Percentiles rank a stretch among this genome's conserved stretches.
phyloP scores from a whole-genome alignment of 2,113 vertebrate species.

The Murina feae region DNA sequence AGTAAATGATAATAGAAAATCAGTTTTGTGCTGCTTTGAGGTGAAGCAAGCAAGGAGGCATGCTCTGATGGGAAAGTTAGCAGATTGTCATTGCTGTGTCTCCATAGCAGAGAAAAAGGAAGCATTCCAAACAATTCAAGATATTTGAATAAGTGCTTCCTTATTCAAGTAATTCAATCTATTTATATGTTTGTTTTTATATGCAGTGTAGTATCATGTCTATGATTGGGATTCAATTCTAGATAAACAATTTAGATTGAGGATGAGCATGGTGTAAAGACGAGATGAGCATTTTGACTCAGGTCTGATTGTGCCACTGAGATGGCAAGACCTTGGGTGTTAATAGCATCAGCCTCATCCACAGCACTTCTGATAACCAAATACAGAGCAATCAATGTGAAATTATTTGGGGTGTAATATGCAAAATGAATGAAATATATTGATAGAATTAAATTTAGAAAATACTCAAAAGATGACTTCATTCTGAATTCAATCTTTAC shows the following conservation, averaged over 20 bases:
- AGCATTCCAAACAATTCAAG: background rate
- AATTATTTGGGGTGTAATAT: background rate
- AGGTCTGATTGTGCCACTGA: background rate
- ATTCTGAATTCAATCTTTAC: background rate
- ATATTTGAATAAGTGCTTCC: background rate
- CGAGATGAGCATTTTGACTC: background rate
- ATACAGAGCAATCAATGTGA: background rate
- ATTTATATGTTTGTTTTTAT: background rate
- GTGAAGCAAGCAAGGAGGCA: slow-evolving; percentile 38
- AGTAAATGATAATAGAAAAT: slow-evolving; percentile 51
- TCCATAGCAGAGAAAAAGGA: background rate
- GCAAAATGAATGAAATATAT: background rate
- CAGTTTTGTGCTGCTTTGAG: slow-evolving; percentile 41
- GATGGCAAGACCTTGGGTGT: background rate
- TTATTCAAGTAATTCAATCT: background rate
- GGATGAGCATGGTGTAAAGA: background rate
- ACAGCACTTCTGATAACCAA: background rate
- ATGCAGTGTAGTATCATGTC: accelerated
- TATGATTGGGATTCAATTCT: background rate
- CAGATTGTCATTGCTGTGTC: background rate
- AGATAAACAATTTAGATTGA: background rate
- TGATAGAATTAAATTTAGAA: background rate
- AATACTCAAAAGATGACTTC: background rate
- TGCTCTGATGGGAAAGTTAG: background rate
- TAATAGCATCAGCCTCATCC: background rate